Evolutionary conservation across 2,888 invertebrate genomes (phyloP), one percentile per base, ranked within the genome.

Genomic region (Romanomermis culicivorax): DNA sequence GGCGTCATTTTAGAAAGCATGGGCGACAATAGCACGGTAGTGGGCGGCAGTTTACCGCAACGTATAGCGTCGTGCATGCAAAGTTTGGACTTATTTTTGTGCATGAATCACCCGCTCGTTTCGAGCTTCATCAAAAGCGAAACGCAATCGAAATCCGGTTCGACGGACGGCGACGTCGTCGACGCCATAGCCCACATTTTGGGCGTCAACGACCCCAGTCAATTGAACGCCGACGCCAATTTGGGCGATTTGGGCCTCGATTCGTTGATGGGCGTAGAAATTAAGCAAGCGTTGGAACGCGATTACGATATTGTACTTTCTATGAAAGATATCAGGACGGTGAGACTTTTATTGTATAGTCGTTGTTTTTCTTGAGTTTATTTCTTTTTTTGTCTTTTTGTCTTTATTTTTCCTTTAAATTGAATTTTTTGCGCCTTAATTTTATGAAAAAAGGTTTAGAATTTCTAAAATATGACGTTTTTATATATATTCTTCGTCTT

Each of bases 241-340:
- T 74, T 97, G 50, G 86, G 87, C 29, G 95, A 97, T 71, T 77
- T 97, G 45, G 95, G 95, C 58, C 85, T 97, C 81, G 95, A 97
- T 70, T 93, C 93, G 1, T 74, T 97, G 61, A 95, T 95, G 95
- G 91, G 91, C 49, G 89, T 95, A 1, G 97, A 97, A 76, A 88
- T 97, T 67, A 93, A 93, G 60, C 74, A 75, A 61, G 70, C 72
- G 2, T 61, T 75, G 43, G 75, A 76, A 60, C 63, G 74, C 58
- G 72, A 72, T 60, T 89, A 83, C 73, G 91, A 95, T 71, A 74
- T 93, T 57, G 80, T 85, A 25, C 75, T 95, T 58, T 82, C 83
- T 58, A 84, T 88, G 62, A 85, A 85, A 71, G 89, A 91, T 72
- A 87, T 93, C 64, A 78, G 91, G 59, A 77, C 63, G 53, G 64